Evolutionary conservation across 2,797 vertebrate genomes (phyloP).

Genomic region (Arnoldichthys spilopterus): DNA sequence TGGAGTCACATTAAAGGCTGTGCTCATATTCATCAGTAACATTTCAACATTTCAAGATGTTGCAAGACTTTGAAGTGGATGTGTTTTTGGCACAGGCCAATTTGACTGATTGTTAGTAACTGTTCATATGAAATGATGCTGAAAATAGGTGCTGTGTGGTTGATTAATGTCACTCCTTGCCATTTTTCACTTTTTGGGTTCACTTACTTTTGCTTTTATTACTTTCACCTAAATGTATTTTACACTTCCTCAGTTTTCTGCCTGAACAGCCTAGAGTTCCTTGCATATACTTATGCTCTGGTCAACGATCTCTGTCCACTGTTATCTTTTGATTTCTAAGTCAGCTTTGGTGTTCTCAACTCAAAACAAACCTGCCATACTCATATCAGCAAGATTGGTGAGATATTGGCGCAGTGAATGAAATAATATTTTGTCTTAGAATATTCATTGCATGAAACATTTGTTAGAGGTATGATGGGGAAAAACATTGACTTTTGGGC

Average conservation of each 20-base stretch:
- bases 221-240: background rate
- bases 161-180: background rate
- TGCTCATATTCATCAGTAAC: background rate
- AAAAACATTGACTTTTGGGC: slow-evolving; percentile 38
- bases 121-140: background rate
- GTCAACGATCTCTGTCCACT: background rate
- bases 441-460: slow-evolving; percentile 40
- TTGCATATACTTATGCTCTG: background rate
- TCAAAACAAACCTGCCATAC: slow-evolving; percentile 53
- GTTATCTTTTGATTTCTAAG: slow-evolving; percentile 58
- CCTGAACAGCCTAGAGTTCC: background rate
- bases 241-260: too few species aligned
- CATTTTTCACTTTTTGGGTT: background rate
- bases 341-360: slow-evolving; percentile 31
- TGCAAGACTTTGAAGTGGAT: slow-evolving; percentile 11
- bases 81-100: background rate
- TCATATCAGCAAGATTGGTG: slow-evolving; percentile 47
- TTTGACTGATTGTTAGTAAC: background rate
- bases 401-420: slow-evolving; percentile 14
- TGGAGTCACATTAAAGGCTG: slow-evolving; percentile 6
- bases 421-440: slow-evolving; percentile 61
- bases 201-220: background rate
- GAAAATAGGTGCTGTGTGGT: background rate
- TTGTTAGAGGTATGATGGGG: slow-evolving; percentile 59
- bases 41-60: background rate